Percentiles rank a stretch among this genome's conserved stretches.
phyloP scores from a whole-genome alignment of 2,888 invertebrate species.

The Ypsolopha scabrella region DNA sequence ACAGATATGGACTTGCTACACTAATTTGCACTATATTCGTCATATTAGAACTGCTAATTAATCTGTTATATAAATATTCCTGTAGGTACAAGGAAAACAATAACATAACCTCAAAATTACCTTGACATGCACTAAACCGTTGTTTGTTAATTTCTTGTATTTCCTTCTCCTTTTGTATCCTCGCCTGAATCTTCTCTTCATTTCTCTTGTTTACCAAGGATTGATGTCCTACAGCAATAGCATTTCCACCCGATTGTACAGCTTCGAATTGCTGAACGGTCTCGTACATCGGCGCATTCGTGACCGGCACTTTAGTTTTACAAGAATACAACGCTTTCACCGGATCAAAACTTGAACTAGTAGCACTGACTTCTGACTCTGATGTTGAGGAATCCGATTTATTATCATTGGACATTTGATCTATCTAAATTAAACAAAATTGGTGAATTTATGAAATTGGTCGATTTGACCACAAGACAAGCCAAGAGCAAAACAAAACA shows the following conservation, averaged over 20 bases:
- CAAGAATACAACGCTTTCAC: constrained; percentile 75
- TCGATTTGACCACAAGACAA: too few relatives aligned
- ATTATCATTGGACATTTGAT: constrained; percentile 36
- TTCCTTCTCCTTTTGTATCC: constrained; percentile 23
- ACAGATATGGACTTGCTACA: too few relatives aligned
- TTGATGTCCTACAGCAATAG: constrained; percentile 35
- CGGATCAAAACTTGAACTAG: constrained; percentile 74
- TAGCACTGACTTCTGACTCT: constrained; percentile 49
- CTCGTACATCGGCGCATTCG: constrained; percentile 74
- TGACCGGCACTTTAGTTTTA: constrained; percentile 63
- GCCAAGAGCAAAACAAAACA: too few relatives aligned
- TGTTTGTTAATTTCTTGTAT: constrained; percentile 46
- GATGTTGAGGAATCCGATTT: constrained; percentile 47
- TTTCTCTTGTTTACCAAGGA: constrained; percentile 37
- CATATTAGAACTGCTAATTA: too few relatives aligned
- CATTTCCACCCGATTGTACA: constrained; percentile 20
- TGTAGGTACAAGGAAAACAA: constrained; percentile 4
- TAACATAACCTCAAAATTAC: constrained; percentile 56
- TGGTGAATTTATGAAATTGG: too few relatives aligned
- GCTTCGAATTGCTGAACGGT: constrained; percentile 74
- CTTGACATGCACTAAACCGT: constrained; percentile 47
- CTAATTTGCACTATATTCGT: too few relatives aligned
- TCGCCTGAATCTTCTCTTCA: constrained; percentile 34
- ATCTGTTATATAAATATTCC: too few relatives aligned
- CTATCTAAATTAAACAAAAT: background rate